These are phyloP conservation scores for Lochmaea capreae DNA, from an alignment of 2,888 invertebrate genomes.

Conservation along the genomic window DNA sequence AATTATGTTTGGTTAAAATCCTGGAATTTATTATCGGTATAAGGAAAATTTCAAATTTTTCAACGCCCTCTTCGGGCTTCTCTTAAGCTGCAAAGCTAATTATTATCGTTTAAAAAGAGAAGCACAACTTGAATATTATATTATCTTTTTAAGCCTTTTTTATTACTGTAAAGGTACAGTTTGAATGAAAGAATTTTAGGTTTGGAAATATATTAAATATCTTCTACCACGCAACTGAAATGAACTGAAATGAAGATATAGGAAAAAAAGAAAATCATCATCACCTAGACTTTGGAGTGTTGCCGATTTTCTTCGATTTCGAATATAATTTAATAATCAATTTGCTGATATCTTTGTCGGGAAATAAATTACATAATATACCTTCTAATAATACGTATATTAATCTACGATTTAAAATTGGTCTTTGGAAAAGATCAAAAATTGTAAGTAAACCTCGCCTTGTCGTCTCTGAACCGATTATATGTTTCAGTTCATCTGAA, in stretches of 20 bases:
- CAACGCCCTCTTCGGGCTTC: too few relatives aligned
- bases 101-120: too few relatives aligned
- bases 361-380: conserved; percentile 80
- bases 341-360: conserved; percentile 79
- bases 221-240: conserved; percentile 12
- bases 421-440: conserved; percentile 89
- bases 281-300: conserved; percentile 55
- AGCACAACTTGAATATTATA: too few relatives aligned
- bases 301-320: conserved; percentile 66
- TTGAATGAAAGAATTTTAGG: too few relatives aligned
- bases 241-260: conserved; percentile 14
- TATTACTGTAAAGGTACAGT: too few relatives aligned
- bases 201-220: too few relatives aligned
- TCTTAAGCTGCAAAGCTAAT: too few relatives aligned
- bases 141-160: too few relatives aligned
- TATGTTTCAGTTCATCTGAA: conserved; percentile 87
- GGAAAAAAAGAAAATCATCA: conserved; percentile 49
- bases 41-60: too few relatives aligned
- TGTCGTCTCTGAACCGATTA: conserved; percentile 90
- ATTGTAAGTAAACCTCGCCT: conserved; percentile 84
- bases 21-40: too few relatives aligned
- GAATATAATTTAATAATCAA: conserved; percentile 81
- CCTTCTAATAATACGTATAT: conserved; percentile 88
- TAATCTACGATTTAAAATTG: conserved; percentile 85
- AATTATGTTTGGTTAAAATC: too few relatives aligned